phyloP scores from a whole-genome alignment of 2,113 vertebrate genomes.

The Panurus biarmicus region DNA sequence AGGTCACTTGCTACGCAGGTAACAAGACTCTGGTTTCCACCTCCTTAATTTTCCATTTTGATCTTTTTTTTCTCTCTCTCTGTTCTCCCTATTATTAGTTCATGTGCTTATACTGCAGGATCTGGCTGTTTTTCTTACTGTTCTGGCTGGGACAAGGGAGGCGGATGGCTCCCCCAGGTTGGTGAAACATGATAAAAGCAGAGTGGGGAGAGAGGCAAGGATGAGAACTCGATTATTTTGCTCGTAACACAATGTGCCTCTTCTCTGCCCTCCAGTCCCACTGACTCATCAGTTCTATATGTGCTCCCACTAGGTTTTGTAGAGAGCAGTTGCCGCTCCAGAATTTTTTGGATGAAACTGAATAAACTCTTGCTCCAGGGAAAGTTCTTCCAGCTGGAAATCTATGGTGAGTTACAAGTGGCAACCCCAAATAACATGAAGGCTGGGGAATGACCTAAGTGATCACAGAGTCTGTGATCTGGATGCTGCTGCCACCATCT shows the following conservation, averaged over 20 bases:
- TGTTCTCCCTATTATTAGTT: not conserved
- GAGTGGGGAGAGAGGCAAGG: not conserved
- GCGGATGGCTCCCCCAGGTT: not conserved
- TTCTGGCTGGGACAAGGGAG: not conserved
- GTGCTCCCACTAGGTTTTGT: constrained; percentile 10
- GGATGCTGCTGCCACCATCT: not conserved
- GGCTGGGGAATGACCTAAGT: not conserved
- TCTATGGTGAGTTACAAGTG: constrained; percentile 34
- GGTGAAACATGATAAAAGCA: not conserved
- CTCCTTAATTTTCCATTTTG: not conserved
- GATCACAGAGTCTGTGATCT: not conserved
- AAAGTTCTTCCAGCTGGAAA: constrained; percentile 43
- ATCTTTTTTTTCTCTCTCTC: not conserved
- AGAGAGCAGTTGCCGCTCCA: constrained; percentile 15
- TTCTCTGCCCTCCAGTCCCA: not conserved
- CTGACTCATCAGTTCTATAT: not conserved
- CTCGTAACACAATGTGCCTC: not conserved
- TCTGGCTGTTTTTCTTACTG: constrained; percentile 1
- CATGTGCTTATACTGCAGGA: not conserved
- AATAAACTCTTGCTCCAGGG: constrained; percentile 22
- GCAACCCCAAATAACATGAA: not conserved
- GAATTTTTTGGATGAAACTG: constrained; percentile 55
- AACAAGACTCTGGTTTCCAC: not conserved
- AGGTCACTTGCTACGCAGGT: constrained; percentile 6
- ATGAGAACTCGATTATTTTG: not conserved